Conservation (phyloP, 1,140 invertebrate genomes). For the Brachionus plicatilis region DNA sequence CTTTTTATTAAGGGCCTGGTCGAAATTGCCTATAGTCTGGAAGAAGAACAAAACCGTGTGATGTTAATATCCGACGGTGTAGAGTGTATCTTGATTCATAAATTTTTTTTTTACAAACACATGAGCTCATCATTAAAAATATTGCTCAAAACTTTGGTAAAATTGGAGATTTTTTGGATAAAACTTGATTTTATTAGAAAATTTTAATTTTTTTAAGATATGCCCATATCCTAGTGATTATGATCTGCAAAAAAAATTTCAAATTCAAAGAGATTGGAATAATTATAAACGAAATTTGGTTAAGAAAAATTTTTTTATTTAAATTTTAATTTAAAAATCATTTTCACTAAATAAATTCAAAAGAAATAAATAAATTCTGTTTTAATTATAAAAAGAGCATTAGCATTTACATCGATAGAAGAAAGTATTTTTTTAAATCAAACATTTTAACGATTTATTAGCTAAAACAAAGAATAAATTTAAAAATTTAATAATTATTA, state of each 20-base stretch:
- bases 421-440: too few species aligned
- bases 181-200: background rate
- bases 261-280: constrained; percentile 48
- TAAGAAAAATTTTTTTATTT: background rate
- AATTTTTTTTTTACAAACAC: constrained; percentile 48
- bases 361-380: too few species aligned
- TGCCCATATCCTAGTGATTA: constrained; percentile 47
- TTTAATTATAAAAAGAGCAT: too few species aligned
- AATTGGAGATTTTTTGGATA: background rate
- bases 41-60: background rate
- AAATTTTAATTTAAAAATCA: background rate
- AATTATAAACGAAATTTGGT: constrained; percentile 45
- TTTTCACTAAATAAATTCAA: too few species aligned
- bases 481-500: too few species aligned
- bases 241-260: constrained; percentile 48
- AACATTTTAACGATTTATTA: too few species aligned
- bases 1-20: background rate
- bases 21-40: background rate
- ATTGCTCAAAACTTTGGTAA: constrained; percentile 43
- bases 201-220: constrained; percentile 21
- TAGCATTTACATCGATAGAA: too few species aligned
- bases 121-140: constrained; percentile 46
- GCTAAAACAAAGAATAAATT: too few species aligned
- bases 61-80: constrained; percentile 49
- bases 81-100: constrained; percentile 51